These are phyloP conservation scores for Pardalotus punctatus DNA, from an alignment of 2,113 vertebrate genomes.

Conservation along the genomic window DNA sequence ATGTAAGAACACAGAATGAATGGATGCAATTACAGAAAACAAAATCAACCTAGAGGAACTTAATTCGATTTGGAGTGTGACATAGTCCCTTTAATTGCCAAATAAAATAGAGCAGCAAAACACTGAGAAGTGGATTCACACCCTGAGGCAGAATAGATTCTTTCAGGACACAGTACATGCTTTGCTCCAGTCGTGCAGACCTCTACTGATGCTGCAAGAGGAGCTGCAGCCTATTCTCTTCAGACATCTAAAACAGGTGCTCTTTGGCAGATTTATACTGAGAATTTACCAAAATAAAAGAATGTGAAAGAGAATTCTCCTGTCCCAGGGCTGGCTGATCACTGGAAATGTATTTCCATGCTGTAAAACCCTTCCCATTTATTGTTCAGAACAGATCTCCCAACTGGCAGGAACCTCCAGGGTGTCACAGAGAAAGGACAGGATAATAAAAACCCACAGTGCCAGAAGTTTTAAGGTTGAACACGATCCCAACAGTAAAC, in stretches of 20 bases:
- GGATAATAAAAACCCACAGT: background rate
- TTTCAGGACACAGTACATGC: background rate
- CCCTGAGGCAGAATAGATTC: background rate
- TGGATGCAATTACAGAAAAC: background rate
- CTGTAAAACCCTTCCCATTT: background rate
- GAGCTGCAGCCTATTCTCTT: background rate
- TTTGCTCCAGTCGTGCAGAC: background rate
- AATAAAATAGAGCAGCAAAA: background rate
- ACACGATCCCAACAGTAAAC: background rate
- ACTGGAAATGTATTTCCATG: background rate
- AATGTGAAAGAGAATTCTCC: background rate
- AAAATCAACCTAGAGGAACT: background rate
- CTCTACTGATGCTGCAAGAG: background rate
- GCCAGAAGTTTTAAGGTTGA: background rate
- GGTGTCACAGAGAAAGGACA: background rate
- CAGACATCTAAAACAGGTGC: background rate
- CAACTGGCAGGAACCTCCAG: background rate
- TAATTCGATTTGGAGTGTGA: background rate
- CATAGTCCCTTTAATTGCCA: background rate
- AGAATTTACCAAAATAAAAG: background rate
- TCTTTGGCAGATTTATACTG: background rate
- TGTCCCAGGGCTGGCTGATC: background rate
- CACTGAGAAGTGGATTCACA: background rate
- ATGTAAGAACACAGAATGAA: background rate
- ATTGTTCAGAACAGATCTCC: background rate